Evolutionary conservation across 1,140 invertebrate species (phyloP).

Genomic region (Muscidifurax raptorellus): DNA sequence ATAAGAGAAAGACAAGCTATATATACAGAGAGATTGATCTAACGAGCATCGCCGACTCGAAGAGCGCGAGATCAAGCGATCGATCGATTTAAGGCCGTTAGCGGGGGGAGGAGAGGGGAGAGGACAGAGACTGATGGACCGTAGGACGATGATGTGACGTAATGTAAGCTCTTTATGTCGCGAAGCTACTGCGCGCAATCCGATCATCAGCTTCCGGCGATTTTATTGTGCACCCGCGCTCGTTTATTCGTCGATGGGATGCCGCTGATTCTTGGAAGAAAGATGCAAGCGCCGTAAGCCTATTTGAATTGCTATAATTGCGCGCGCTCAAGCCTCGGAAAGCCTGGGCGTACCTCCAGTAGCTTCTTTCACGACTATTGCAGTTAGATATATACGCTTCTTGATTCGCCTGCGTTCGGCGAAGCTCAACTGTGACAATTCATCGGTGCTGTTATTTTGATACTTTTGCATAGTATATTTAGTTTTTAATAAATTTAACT

Average conservation of each 20-base stretch:
- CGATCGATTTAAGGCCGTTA: conserved; percentile 34
- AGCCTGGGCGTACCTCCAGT: neutral
- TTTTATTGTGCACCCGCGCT: conserved; percentile 23
- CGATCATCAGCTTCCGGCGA: conserved; percentile 14
- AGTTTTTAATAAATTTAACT: too few species aligned
- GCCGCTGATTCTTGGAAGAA: neutral
- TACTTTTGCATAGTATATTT: too few species aligned
- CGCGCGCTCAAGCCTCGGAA: neutral
- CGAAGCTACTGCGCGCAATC: neutral
- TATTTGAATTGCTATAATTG: conserved; percentile 28
- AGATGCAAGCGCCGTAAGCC: conserved; percentile 17
- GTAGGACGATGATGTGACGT: conserved; percentile 35
- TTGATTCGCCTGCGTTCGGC: neutral
- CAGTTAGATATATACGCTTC: neutral
- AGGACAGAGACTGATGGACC: conserved; percentile 24
- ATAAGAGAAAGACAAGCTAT: neutral
- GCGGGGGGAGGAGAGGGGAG: neutral
- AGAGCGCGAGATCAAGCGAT: conserved; percentile 24
- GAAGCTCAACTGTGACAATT: neutral
- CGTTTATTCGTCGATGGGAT: neutral
- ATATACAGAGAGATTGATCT: neutral
- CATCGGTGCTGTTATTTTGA: neutral
- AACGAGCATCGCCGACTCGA: conserved; percentile 28
- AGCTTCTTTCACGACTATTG: neutral
- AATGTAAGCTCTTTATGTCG: conserved; percentile 40